phyloP scores from a whole-genome alignment of 2,797 vertebrate species.

The Spinus pinus region DNA sequence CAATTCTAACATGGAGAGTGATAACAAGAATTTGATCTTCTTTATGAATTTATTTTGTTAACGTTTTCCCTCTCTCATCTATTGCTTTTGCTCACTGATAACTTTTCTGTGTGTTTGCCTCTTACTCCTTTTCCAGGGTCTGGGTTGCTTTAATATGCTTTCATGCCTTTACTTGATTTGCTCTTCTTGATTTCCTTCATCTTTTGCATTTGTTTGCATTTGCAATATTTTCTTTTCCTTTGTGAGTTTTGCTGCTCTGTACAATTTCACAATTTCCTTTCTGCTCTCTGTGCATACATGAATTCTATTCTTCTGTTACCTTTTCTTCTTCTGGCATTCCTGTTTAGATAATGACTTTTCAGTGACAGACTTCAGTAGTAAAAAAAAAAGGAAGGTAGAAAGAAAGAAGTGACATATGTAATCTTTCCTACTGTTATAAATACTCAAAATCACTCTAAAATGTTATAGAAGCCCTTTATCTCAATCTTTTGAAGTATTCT shows the following conservation, averaged over 20 bases:
- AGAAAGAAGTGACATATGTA: not conserved
- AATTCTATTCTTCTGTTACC: not conserved
- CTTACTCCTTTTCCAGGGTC: not conserved
- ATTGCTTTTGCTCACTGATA: not conserved
- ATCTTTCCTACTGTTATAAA: not conserved
- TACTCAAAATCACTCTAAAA: not conserved
- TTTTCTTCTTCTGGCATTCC: not conserved
- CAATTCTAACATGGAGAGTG: not conserved
- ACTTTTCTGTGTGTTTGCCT: not conserved
- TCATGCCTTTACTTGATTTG: not conserved
- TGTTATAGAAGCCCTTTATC: not conserved
- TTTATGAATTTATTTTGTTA: not conserved
- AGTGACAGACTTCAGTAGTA: not conserved
- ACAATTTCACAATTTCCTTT: not conserved
- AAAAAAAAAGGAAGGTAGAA: not conserved
- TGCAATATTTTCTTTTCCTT: not conserved
- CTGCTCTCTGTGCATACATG: not conserved
- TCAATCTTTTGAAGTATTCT: not conserved
- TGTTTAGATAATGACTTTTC: not conserved
- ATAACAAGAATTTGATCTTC: not conserved
- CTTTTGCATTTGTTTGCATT: slow-evolving; percentile 19
- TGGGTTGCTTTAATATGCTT: not conserved
- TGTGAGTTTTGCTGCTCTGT: not conserved
- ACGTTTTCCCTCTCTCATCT: not conserved
- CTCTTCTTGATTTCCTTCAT: not conserved